phyloP scores from a whole-genome alignment of 2,888 invertebrate genomes.

The Ferrisia virgata region DNA sequence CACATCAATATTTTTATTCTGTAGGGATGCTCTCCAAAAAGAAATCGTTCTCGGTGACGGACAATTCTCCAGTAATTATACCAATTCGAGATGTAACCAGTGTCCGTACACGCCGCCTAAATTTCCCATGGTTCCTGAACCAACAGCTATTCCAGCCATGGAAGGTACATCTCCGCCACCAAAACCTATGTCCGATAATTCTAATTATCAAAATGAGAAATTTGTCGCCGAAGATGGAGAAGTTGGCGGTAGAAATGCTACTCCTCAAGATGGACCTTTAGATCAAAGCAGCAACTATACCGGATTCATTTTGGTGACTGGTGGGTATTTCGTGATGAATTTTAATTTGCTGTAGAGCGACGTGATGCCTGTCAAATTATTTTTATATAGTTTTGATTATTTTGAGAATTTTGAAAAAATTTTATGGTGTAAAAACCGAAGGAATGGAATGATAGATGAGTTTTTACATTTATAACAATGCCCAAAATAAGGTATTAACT shows the following conservation, averaged over 20 bases:
- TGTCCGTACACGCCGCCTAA: constrained; percentile 53
- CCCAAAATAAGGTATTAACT: too few species aligned
- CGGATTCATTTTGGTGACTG: constrained; percentile 77
- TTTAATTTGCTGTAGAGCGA: neutral
- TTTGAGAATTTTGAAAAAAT: too few species aligned
- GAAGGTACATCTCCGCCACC: neutral
- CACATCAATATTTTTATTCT: constrained; percentile 41
- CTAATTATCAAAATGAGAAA: neutral
- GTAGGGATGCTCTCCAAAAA: constrained; percentile 61
- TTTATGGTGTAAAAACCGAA: too few species aligned
- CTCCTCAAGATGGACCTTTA: constrained; percentile 67
- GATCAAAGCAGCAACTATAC: constrained; percentile 79
- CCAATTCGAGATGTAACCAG: constrained; percentile 46
- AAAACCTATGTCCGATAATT: neutral
- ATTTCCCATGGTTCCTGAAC: neutral
- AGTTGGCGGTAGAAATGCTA: neutral
- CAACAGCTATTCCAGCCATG: neutral
- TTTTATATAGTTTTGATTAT: too few species aligned
- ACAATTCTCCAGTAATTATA: constrained; percentile 41
- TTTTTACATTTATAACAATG: too few species aligned
- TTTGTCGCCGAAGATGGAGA: neutral
- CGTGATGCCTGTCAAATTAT: neutral
- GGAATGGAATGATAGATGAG: too few species aligned
- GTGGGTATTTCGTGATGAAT: constrained; percentile 56
- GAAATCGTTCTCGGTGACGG: constrained; percentile 75